These are phyloP conservation scores for Drosophila kambysellisi DNA, from an alignment of 2,888 invertebrate genomes.

Conservation along the genomic window DNA sequence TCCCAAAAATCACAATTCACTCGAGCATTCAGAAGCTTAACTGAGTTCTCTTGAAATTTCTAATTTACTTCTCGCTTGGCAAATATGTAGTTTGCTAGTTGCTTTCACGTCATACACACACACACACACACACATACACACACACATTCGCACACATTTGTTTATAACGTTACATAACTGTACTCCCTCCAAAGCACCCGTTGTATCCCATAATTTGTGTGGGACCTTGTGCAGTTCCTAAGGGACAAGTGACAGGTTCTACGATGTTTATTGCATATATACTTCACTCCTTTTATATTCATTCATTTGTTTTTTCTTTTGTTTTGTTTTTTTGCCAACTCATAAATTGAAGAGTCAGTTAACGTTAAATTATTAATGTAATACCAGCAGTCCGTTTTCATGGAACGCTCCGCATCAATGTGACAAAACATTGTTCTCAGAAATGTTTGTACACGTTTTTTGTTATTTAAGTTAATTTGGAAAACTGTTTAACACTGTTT, in stretches of 20 bases:
- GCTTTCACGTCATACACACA: slow-evolving; percentile 8
- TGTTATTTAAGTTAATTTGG: neutral
- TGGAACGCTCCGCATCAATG: slow-evolving; percentile 70
- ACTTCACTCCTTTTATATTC: slow-evolving; percentile 26
- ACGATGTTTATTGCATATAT: slow-evolving; percentile 21
- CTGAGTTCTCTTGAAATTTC: slow-evolving; percentile 2
- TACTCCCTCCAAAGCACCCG: neutral
- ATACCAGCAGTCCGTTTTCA: slow-evolving; percentile 75
- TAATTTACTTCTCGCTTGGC: neutral
- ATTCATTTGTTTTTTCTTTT: slow-evolving; percentile 1
- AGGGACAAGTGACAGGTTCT: slow-evolving; percentile 31
- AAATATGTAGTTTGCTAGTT: slow-evolving; percentile 16
- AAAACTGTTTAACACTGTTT: slow-evolving; percentile 11
- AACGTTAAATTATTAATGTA: slow-evolving; percentile 48
- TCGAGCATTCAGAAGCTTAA: slow-evolving; percentile 1
- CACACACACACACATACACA: neutral
- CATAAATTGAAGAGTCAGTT: slow-evolving; percentile 18
- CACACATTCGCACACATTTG: neutral
- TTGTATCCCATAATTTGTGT: slow-evolving; percentile 28
- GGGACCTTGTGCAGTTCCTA: slow-evolving; percentile 41
- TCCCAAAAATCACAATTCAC: neutral
- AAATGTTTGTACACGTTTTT: slow-evolving; percentile 9
- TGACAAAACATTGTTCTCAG: slow-evolving; percentile 65
- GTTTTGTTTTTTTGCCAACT: neutral
- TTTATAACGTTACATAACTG: slow-evolving; percentile 39